A percentile compares a stretch with the other conserved stretches of the same genome.
Evolutionary conservation across 1,140 invertebrate species (phyloP).

Genomic region (Orius insidiosus): DNA sequence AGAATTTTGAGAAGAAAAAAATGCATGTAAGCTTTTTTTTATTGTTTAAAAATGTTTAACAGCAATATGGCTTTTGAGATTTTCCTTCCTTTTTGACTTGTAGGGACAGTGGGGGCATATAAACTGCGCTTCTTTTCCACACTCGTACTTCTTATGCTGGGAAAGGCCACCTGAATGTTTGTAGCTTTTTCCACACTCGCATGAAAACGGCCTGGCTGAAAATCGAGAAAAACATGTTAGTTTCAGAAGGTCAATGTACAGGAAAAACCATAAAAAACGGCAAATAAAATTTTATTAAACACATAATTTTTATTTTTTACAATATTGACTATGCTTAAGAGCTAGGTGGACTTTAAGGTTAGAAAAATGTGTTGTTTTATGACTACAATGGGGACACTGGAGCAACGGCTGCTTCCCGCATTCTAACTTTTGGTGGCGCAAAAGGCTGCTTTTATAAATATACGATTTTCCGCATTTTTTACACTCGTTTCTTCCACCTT

Average conservation of each 20-base stretch:
- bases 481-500: too few species aligned
- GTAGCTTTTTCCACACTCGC: slow-evolving; percentile 23
- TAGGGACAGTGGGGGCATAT: slow-evolving; percentile 30
- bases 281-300: too few species aligned
- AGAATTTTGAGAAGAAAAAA: neutral
- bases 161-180: slow-evolving; percentile 24
- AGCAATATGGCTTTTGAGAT: slow-evolving; percentile 27
- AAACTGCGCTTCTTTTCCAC: slow-evolving; percentile 31
- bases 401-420: slow-evolving; percentile 21
- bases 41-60: slow-evolving; percentile 10
- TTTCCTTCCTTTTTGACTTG: slow-evolving; percentile 28
- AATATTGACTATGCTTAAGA: slow-evolving; percentile 5
- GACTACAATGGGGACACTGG: slow-evolving; percentile 17
- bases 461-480: slow-evolving; percentile 29
- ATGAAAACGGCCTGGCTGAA: too few species aligned
- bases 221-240: too few species aligned
- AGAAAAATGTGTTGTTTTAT: slow-evolving; percentile 23
- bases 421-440: slow-evolving; percentile 21
- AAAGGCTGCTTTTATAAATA: slow-evolving; percentile 29
- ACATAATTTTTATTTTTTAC: too few species aligned
- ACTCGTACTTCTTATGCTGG: slow-evolving; percentile 33
- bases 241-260: too few species aligned
- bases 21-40: slow-evolving; percentile 22
- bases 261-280: too few species aligned
- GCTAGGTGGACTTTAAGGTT: slow-evolving; percentile 19